Percentiles rank a stretch among this genome's conserved stretches.
phyloP scores from a whole-genome alignment of 2,113 vertebrate genomes.

The Climacteris rufus region DNA sequence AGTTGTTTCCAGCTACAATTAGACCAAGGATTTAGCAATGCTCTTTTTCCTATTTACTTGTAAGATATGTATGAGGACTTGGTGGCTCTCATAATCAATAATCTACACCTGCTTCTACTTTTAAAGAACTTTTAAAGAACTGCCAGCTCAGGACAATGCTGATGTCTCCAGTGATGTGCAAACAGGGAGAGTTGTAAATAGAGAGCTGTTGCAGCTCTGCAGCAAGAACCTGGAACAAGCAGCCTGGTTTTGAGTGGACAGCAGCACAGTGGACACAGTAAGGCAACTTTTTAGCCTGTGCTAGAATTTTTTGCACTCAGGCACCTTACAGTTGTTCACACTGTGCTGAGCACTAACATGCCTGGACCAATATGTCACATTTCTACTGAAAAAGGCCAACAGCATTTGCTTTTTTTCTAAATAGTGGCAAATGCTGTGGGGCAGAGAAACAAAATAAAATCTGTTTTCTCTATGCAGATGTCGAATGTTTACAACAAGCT shows the following conservation, averaged over 20 bases:
- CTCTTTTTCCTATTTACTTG: background rate
- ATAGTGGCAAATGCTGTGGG: background rate
- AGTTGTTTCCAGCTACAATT: constrained; percentile 32
- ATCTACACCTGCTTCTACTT: background rate
- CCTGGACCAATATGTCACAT: background rate
- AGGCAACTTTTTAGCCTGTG: background rate
- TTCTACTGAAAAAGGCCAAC: background rate
- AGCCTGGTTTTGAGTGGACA: background rate
- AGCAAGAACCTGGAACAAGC: background rate
- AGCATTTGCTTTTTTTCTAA: background rate
- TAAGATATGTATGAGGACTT: background rate
- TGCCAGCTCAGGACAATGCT: background rate
- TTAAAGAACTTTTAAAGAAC: constrained; percentile 11
- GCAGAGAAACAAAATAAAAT: background rate
- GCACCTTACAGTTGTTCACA: background rate
- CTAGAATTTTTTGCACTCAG: background rate
- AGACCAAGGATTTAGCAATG: background rate
- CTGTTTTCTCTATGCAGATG: background rate
- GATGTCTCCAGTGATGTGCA: background rate
- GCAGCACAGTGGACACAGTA: background rate
- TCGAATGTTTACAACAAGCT: background rate
- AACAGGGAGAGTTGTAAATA: background rate
- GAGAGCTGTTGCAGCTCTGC: background rate
- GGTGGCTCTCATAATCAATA: constrained; percentile 4
- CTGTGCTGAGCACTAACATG: background rate